Evolutionary conservation across 1,140 invertebrate species (phyloP), one percentile per base, ranked within the genome.

Genomic region (Melipona quadrifasciata): DNA sequence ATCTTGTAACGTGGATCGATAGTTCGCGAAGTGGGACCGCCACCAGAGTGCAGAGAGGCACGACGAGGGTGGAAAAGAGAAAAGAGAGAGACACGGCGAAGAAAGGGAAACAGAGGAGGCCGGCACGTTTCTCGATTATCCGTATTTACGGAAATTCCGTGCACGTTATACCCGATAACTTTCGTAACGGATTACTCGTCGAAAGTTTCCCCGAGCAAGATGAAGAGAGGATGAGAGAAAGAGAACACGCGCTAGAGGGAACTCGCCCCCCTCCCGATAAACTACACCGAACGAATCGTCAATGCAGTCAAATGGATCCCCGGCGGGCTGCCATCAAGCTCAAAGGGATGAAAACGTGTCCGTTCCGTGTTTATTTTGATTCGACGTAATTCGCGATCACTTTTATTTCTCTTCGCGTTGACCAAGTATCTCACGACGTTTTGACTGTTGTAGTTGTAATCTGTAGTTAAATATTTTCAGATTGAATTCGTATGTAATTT

Each of bases 121-220:
- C 21, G 57, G 84, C 89, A 90, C 88, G 88, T 89, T 82, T 80
- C 89, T 90, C 89, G 88, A 88, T 90, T 93, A 92, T 93, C 88
- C 90, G 87, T 89, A 90, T 89, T 89, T 89, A 90, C 89, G 91
- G 89, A 92, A 91, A 92, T 93, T 92, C 91, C 82, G 87, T 86
- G 89, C 92, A 92, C 92, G 92, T 92, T 92, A 92, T 88, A 88
- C 87, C 87, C 90, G 91, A 91, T 93, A 93, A 93, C 91, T 91
- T 91, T 93, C 89, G 91, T 90, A 91, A 92, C 92, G 91, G 90
- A 88, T 92, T 90, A 90, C 90, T 80, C 91, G 87, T 27, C 82
- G 89, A 92, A 92, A 91, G 88, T 92, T 93, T 92, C 86, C 12
- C 80, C 80, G 75, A 68, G 81, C 14, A 27, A 31, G 64, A 65